Evolutionary conservation across 2,113 vertebrate species (phyloP).

Genomic region (Osmerus mordax): DNA sequence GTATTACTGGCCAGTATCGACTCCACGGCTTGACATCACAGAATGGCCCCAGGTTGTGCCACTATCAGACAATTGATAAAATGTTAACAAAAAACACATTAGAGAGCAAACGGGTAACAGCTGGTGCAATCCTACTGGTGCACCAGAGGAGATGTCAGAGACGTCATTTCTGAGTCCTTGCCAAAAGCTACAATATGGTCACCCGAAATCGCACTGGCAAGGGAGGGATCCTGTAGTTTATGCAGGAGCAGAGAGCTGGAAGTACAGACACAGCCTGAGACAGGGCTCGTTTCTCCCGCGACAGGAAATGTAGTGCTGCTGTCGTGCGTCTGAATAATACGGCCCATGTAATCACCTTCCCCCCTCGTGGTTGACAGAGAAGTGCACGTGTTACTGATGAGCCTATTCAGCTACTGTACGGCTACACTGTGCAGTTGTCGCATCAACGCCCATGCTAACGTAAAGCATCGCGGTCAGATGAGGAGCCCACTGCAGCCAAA

Average conservation of each 20-base stretch:
- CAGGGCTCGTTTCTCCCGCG: background rate
- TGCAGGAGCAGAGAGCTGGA: slow-evolving; percentile 32
- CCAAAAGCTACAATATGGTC: slow-evolving; percentile 72
- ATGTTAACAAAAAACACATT: slow-evolving; percentile 70
- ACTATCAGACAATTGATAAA: slow-evolving; percentile 63
- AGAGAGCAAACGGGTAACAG: slow-evolving; percentile 66
- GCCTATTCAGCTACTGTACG: background rate
- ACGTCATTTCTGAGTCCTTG: slow-evolving; percentile 60
- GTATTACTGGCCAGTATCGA: background rate
- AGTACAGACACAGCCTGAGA: slow-evolving; percentile 31
- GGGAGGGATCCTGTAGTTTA: slow-evolving; percentile 44
- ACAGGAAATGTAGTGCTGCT: background rate
- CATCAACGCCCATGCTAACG: too few relatives aligned
- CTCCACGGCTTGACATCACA: slow-evolving; percentile 47
- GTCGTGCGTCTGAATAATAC: slow-evolving; percentile 12
- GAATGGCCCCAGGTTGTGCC: slow-evolving; percentile 56
- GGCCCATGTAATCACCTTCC: slow-evolving; percentile 28
- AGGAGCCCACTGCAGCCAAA: too few relatives aligned
- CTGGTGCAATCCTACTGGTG: slow-evolving; percentile 64
- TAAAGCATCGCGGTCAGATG: too few relatives aligned
- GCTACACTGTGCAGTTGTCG: too few relatives aligned
- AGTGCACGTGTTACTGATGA: slow-evolving; percentile 11
- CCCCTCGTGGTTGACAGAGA: background rate
- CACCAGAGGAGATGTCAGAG: slow-evolving; percentile 67
- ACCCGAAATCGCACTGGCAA: slow-evolving; percentile 58